Base-by-base conservation (phyloP, 2,113 vertebrate genomes). In the Grallaria varia region DNA sequence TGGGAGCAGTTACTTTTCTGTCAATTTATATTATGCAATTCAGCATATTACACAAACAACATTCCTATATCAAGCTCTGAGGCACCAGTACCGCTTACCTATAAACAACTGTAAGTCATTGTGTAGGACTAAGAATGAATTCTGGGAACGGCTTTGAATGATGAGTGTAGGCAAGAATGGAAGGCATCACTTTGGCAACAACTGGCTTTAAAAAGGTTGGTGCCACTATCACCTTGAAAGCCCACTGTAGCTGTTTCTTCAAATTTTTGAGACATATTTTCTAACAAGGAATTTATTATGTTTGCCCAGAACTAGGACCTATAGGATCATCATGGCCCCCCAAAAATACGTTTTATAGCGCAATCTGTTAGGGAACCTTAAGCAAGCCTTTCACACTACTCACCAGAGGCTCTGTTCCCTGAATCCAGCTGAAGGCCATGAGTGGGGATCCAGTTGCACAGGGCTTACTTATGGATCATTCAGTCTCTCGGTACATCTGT, bases 401-500 rank as follows among this genome's bases (percentile, higher is more conserved):
- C 52, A 89, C 39, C 60, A 87, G 58, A 60, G 40, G 3, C 27
- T 56, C 5, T 39, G 18, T 71, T 18, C 30, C 39, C 66, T 25
- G 27, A 75, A 75, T 78, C 11, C 19, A 27, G 58, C 6, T 3
- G 4, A 80, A 77, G 45, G 8, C 28, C 1, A 0, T 17, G 58
- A 87, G 33, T 17, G 58, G 84, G 33, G 60, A 89, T 87, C 10
- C 30, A 50, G 35, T 78, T 82, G 62, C 71, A 64, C 15, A 39
- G 40, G 44, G 5, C 35, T 94, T 78, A 37, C 24, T 78, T 22
- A 50, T 0, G 0, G 18, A 71, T 50, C 39, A 25, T 56, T 87
- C 64, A 64, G 39, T 67, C 74, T 75, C 84, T 89, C 66, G 84
- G 27, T 82, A 56, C 42, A 68, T 60, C 84, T 81, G 20, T 81